Conservation (phyloP, 2,888 invertebrate species). For the Sturmia bella region DNA sequence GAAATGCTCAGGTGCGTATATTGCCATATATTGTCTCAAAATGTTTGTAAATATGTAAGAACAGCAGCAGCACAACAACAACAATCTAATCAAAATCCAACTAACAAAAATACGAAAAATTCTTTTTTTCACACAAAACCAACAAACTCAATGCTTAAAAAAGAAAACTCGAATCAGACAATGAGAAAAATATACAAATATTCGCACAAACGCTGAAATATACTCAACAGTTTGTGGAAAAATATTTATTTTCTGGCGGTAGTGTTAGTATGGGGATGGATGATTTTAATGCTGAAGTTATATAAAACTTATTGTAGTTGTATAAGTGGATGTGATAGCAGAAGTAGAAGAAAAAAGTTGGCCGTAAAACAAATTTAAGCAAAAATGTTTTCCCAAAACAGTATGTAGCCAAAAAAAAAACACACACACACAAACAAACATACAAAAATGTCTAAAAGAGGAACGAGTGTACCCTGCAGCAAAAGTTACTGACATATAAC, state of each 20-base stretch:
- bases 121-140: not conserved
- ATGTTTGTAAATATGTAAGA: slow-evolving; percentile 34
- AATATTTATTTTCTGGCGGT: not conserved
- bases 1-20: slow-evolving; percentile 78
- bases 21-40: slow-evolving; percentile 73
- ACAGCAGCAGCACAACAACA: slow-evolving; percentile 30
- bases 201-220: not conserved
- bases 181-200: not conserved
- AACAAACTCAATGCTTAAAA: slow-evolving; percentile 33
- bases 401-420: slow-evolving; percentile 52
- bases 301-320: slow-evolving; percentile 20
- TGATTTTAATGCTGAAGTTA: slow-evolving; percentile 32
- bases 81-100: slow-evolving; percentile 55
- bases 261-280: slow-evolving; percentile 5
- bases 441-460: not conserved
- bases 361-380: not conserved
- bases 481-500: too few species aligned
- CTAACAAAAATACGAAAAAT: slow-evolving; percentile 69
- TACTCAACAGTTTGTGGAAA: not conserved
- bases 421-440: not conserved
- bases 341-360: slow-evolving; percentile 4
- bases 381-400: slow-evolving; percentile 60
- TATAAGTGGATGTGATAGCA: slow-evolving; percentile 11
- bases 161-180: slow-evolving; percentile 21
- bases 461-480: too few species aligned